Evolutionary conservation across 64 coral and sea anemone genomes (phyloP).

Genomic region (Porites lutea): DNA sequence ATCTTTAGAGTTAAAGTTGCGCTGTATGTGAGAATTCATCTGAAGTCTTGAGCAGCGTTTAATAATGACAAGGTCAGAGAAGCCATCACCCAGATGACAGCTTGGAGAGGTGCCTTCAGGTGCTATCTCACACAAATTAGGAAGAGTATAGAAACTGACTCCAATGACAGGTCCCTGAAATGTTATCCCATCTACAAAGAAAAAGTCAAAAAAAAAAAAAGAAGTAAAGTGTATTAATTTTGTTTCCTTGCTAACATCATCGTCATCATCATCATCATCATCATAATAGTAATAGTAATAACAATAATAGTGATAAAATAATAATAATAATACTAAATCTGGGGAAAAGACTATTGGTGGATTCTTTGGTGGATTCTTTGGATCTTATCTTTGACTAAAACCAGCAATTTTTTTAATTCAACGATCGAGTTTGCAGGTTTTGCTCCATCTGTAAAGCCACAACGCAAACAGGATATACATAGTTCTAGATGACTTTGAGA

Average conservation of each 20-base stretch:
- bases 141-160: slow-evolving; percentile 89
- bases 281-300: too few species aligned
- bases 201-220: background rate
- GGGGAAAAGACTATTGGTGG: too few species aligned
- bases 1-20: slow-evolving; percentile 91
- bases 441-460: too few species aligned
- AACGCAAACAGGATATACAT: too few species aligned
- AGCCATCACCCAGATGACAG: slow-evolving; percentile 95
- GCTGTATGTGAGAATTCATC: slow-evolving; percentile 86
- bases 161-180: slow-evolving; percentile 75
- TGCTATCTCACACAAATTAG: slow-evolving; percentile 85
- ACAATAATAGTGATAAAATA: too few species aligned
- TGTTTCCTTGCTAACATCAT: background rate
- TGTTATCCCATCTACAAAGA: slow-evolving; percentile 56
- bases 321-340: too few species aligned
- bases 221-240: background rate
- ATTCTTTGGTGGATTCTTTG: too few species aligned
- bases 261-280: too few species aligned
- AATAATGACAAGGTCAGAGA: slow-evolving; percentile 90
- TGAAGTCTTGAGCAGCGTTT: slow-evolving; percentile 68
- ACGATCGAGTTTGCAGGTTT: too few species aligned
- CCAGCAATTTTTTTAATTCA: too few species aligned
- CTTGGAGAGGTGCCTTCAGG: slow-evolving; percentile 89
- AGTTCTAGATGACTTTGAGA: too few species aligned
- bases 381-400: too few species aligned